Percentiles rank a stretch among this genome's conserved stretches.
phyloP scores from a whole-genome alignment of 2,888 invertebrate species.

The Epirrita christyi region DNA sequence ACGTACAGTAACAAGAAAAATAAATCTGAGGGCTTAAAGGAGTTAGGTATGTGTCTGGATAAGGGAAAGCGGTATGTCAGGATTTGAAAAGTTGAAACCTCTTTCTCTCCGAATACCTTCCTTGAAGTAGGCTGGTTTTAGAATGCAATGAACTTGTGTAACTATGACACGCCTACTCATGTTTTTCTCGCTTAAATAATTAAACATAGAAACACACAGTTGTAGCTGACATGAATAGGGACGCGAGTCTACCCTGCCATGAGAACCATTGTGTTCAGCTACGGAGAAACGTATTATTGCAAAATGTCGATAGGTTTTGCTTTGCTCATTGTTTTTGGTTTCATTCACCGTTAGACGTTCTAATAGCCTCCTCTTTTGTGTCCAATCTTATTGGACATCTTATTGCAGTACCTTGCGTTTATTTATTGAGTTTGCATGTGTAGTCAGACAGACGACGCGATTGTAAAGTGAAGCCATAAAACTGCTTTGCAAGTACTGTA shows the following conservation, averaged over 20 bases:
- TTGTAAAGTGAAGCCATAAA: slow-evolving; percentile 56
- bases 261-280: slow-evolving; percentile 63
- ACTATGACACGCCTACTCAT: slow-evolving; percentile 17
- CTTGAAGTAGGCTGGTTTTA: slow-evolving; percentile 23
- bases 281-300: slow-evolving; percentile 54
- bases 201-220: slow-evolving; percentile 34
- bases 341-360: slow-evolving; percentile 59
- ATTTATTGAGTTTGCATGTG: slow-evolving; percentile 24
- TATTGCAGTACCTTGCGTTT: slow-evolving; percentile 32
- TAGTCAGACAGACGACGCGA: slow-evolving; percentile 45
- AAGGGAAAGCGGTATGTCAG: slow-evolving; percentile 25
- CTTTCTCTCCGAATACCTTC: slow-evolving; percentile 27
- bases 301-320: slow-evolving; percentile 64
- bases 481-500: slow-evolving; percentile 41
- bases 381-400: slow-evolving; percentile 41
- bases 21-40: background rate
- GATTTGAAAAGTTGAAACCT: slow-evolving; percentile 20
- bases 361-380: slow-evolving; percentile 39
- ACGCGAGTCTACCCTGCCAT: slow-evolving; percentile 55
- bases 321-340: slow-evolving; percentile 60
- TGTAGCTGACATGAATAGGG: slow-evolving; percentile 37
- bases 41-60: slow-evolving; percentile 14
- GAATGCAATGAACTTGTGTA: slow-evolving; percentile 25
- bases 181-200: slow-evolving; percentile 27
- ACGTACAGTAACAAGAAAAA: background rate